phyloP scores from a whole-genome alignment of 2,113 vertebrate genomes.

The Pontoporia blainvillei region DNA sequence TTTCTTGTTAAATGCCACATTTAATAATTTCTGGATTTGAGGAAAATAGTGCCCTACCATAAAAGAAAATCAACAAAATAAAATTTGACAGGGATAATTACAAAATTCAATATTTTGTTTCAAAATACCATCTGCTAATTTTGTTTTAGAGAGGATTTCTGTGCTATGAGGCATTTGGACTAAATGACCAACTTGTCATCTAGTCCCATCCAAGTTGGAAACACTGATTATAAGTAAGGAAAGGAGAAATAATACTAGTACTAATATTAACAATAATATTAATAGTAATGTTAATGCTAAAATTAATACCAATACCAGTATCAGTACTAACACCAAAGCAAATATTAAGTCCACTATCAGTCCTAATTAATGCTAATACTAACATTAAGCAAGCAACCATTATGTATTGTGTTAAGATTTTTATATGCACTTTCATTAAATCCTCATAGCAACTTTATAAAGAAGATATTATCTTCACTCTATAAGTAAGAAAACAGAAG shows the following conservation, averaged over 20 bases:
- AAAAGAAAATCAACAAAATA: constrained; percentile 13
- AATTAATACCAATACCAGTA: neutral
- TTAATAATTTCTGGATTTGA: neutral
- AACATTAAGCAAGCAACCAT: neutral
- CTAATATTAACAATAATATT: neutral
- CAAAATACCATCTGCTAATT: neutral
- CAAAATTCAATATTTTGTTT: neutral
- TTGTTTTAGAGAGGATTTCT: neutral
- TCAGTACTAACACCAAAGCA: neutral
- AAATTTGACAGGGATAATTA: neutral
- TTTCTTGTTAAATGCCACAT: neutral
- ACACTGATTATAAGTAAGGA: neutral
- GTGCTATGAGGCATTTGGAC: neutral
- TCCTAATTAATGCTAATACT: neutral
- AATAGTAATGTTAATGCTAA: neutral
- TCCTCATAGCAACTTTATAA: neutral
- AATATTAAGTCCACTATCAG: neutral
- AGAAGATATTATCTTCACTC: neutral
- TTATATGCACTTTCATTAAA: neutral
- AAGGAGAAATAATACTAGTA: neutral
- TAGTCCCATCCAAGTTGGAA: neutral
- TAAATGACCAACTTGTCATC: neutral
- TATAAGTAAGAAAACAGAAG: neutral
- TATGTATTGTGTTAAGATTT: neutral
- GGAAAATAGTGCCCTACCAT: neutral